Percentiles rank a stretch among this genome's conserved stretches.
These are phyloP conservation scores for Eonycteris spelaea DNA, from an alignment of 2,113 vertebrate species.

Conservation along the genomic window DNA sequence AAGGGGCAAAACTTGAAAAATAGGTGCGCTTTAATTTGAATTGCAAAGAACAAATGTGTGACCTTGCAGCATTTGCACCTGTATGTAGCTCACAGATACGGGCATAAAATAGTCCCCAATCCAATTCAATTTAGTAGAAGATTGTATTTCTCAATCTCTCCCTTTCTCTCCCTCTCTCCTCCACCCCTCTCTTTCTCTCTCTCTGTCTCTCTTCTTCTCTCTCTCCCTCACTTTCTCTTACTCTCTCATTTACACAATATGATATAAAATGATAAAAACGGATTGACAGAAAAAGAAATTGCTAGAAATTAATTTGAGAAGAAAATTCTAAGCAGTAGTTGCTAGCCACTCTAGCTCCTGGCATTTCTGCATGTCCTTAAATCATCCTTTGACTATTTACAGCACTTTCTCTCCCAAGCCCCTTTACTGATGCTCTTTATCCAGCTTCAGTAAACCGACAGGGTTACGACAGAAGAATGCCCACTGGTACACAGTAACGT, in stretches of 20 bases:
- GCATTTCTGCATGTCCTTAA: background rate
- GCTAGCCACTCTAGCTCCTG: background rate
- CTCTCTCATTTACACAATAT: background rate
- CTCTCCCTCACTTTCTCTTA: no score
- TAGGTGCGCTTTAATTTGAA: background rate
- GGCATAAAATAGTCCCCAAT: background rate
- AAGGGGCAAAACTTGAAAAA: background rate
- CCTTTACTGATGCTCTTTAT: background rate
- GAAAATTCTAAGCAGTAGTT: background rate
- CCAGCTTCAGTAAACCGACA: background rate
- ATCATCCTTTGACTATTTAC: background rate
- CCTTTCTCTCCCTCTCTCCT: background rate
- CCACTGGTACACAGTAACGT: background rate
- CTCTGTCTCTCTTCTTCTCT: background rate
- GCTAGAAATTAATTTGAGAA: background rate
- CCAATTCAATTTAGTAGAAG: background rate
- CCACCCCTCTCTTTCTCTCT: no score
- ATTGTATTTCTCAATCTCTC: background rate
- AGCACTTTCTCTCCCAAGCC: background rate
- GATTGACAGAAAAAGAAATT: background rate
- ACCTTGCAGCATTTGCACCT: background rate
- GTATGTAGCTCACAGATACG: background rate
- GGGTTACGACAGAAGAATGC: background rate
- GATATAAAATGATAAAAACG: background rate
- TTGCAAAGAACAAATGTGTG: background rate